Evolutionary conservation across 2,888 invertebrate genomes (phyloP), one percentile per base, ranked within the genome.

Genomic region (Amblyjoppa fuscipennis): DNA sequence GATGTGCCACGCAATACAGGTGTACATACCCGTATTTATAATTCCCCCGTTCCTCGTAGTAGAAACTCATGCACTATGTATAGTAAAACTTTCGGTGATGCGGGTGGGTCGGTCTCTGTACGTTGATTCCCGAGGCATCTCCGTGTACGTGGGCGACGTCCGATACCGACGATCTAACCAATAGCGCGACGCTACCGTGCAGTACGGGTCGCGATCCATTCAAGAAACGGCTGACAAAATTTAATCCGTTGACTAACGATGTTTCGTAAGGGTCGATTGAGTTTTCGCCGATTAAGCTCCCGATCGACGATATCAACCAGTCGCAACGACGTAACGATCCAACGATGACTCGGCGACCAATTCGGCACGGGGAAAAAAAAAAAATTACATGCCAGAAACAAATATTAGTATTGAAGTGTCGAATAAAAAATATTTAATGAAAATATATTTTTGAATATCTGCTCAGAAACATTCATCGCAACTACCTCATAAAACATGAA

Each of bases 121-220:
- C 74, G 56, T n/a, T n/a, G 25, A 45, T 53, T 9, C 61, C 49
- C 16, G 41, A 49, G 6, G 41, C 53, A 28, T 61, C 13, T 16
- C 28, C 13, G 34, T 16, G 28, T 71, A 49, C 84, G 79, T 70
- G 71, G 79, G 70, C 71, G 77, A 77, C 34, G 77, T 38, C 53
- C 16, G 81, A 76, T 25, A 38, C 38, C 53, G 66, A 51, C 51
- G 66, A 51, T 51, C 16, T 59, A 51, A 61, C 51, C 78, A 71
- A 74, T 64, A n/a, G 53, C 49, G n/a, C 56, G 25, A 68, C 49
- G 28, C 38, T 51, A 1, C n/a, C 25, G 38, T 13, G 66, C 41
- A n/a, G 45, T 28, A 25, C n/a, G 38, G 41, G 31, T 66, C 68
- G 28, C 68, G 28, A n/a, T 51, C 41, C 56, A 77, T 77, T 77